Conservation (phyloP, 1,140 invertebrate species). For the Diprion similis region DNA sequence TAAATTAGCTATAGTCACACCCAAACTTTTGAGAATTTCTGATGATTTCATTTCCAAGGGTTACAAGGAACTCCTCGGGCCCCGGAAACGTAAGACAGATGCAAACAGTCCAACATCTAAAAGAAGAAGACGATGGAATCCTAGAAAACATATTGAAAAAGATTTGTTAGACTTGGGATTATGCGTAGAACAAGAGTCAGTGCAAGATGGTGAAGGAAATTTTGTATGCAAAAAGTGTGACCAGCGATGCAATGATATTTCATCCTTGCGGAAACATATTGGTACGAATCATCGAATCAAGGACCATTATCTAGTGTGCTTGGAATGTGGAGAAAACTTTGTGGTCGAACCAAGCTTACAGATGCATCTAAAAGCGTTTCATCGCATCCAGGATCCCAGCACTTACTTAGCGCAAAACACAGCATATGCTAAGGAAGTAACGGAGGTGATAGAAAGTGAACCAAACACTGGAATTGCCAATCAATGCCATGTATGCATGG, state of each 20-base stretch:
- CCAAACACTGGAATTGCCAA: constrained; percentile 63
- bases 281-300: constrained; percentile 63
- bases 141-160: constrained; percentile 40
- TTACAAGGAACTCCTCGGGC: constrained; percentile 36
- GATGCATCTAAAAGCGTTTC: constrained; percentile 69
- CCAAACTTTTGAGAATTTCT: constrained; percentile 34
- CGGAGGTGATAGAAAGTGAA: constrained; percentile 51
- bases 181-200: constrained; percentile 45
- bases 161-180: constrained; percentile 36
- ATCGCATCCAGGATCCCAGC: constrained; percentile 65
- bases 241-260: constrained; percentile 49
- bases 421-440: constrained; percentile 61
- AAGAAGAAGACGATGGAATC: constrained; percentile 40
- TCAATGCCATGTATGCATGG: constrained; percentile 71
- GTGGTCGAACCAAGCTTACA: constrained; percentile 69
- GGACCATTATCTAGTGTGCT: constrained; percentile 67
- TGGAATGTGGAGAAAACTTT: constrained; percentile 74
- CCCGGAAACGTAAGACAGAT: constrained; percentile 42
- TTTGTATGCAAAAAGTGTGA: constrained; percentile 65
- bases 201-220: constrained; percentile 51
- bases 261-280: constrained; percentile 63
- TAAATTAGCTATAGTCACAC: constrained; percentile 35
- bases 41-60: constrained; percentile 39
- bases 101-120: constrained; percentile 25
- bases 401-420: constrained; percentile 66